Conservation (phyloP, 2,797 vertebrate genomes). For the Philypnodon macrostomus region DNA sequence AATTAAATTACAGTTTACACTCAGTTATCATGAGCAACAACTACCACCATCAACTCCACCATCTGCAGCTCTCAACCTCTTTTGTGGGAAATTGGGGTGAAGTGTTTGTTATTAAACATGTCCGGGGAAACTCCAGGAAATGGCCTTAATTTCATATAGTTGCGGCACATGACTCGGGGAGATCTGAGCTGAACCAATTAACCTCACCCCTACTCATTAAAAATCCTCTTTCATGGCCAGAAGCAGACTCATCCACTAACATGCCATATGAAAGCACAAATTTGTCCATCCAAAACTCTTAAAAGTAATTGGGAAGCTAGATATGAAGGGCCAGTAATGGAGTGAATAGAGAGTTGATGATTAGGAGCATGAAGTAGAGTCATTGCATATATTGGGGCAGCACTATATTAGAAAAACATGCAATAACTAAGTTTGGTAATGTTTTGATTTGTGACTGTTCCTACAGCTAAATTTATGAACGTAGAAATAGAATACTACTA, state of each 20-base stretch:
- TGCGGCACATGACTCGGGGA: constrained; percentile 76
- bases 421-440: too few species aligned
- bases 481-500: too few species aligned
- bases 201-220: constrained; percentile 83
- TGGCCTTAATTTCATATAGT: constrained; percentile 79
- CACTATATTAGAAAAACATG: too few species aligned
- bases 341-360: constrained; percentile 62
- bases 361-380: constrained; percentile 30
- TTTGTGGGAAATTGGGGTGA: constrained; percentile 69
- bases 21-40: too few species aligned
- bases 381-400: too few species aligned
- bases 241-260: constrained; percentile 77
- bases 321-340: constrained; percentile 72
- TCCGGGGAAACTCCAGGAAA: constrained; percentile 79
- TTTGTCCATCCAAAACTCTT: constrained; percentile 80
- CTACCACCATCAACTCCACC: not conserved
- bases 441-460: too few species aligned
- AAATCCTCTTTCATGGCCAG: constrained; percentile 79
- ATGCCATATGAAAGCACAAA: constrained; percentile 80
- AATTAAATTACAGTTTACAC: too few species aligned
- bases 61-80: constrained; percentile 11
- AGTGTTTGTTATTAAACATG: constrained; percentile 83
- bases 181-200: constrained; percentile 81
- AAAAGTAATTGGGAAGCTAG: constrained; percentile 83
- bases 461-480: too few species aligned